Evolutionary conservation across 2,797 vertebrate genomes (phyloP), one percentile per base, ranked within the genome.

Genomic region (Macropus fuliginosus): DNA sequence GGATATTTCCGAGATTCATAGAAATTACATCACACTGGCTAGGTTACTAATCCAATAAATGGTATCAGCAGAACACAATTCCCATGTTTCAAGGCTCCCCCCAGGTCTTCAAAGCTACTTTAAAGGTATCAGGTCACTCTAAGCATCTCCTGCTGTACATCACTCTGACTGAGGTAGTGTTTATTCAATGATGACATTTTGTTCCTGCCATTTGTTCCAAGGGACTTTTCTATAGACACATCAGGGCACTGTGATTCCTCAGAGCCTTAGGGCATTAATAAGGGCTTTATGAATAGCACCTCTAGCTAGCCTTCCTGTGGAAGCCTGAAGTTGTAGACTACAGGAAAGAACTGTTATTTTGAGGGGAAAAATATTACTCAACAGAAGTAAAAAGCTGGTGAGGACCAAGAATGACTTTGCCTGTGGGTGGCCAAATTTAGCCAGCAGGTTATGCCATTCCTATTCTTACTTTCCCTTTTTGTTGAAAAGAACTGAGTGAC

Each of bases 201-300:
- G 74, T 46, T 81, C 74, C 74, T 81, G 40, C n/a, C 74, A 81
- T 81, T 81, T 81, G 74, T 81, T 81, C n/a, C 74, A 81, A 81
- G 74, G n/a, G 74, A 46, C 74, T 81, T 81, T 81, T 46, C 46
- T 81, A 46, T 27, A 46, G 40, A 46, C 40, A 27, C 74, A 46
- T 81, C 40, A 46, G 74, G 21, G 40, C 9, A 27, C 74, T 46
- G 40, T 81, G 74, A 81, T 81, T 46, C 74, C 40, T 81, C 74
- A 46, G 74, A 46, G 18, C 74, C 74, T 81, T 40, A 3, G 9
- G 21, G 21, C 2, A 46, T 81, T 81, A 81, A 81, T 81, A 81
- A 81, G 9, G 40, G 8, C 21, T 81, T 81, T 46, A 40, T 81
- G 74, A 81, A 81, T 40, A 81, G 74, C 74, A 81, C 74, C 18